Conservation (phyloP, 2,113 vertebrate genomes). For the Heliornis fulica region DNA sequence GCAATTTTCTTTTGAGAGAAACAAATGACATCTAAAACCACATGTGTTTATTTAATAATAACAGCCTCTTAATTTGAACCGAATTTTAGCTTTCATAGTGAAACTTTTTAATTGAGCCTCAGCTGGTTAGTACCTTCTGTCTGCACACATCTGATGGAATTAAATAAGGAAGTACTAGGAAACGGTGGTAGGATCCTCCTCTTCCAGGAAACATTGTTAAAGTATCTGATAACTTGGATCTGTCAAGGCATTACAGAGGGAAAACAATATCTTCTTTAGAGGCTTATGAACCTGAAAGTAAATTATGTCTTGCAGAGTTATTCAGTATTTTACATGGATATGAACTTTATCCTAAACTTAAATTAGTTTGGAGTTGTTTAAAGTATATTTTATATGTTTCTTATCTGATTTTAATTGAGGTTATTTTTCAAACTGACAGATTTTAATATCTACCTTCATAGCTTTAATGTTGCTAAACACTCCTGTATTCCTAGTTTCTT, state of each 20-base stretch:
- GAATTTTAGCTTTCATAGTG: not conserved
- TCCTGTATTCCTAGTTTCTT: not conserved
- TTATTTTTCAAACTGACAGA: not conserved
- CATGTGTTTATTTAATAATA: not conserved
- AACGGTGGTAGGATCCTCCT: not conserved
- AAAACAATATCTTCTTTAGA: not conserved
- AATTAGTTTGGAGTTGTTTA: not conserved
- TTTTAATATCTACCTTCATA: slow-evolving; percentile 21
- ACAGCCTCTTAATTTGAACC: not conserved
- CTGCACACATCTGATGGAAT: not conserved
- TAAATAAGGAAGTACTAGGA: not conserved
- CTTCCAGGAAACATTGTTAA: not conserved
- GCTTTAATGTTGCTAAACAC: not conserved
- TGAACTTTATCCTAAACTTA: slow-evolving; percentile 8
- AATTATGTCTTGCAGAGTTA: not conserved
- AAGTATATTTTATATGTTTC: not conserved
- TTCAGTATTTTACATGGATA: not conserved
- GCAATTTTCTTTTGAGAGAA: not conserved
- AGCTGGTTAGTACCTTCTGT: not conserved
- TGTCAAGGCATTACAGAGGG: not conserved
- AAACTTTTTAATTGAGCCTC: not conserved
- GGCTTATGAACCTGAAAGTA: not conserved
- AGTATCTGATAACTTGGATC: not conserved
- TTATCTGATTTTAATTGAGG: slow-evolving; percentile 5
- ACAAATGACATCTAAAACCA: not conserved